Base-by-base conservation (phyloP, 2,113 vertebrate species). In the Mastomys natalensis region DNA sequence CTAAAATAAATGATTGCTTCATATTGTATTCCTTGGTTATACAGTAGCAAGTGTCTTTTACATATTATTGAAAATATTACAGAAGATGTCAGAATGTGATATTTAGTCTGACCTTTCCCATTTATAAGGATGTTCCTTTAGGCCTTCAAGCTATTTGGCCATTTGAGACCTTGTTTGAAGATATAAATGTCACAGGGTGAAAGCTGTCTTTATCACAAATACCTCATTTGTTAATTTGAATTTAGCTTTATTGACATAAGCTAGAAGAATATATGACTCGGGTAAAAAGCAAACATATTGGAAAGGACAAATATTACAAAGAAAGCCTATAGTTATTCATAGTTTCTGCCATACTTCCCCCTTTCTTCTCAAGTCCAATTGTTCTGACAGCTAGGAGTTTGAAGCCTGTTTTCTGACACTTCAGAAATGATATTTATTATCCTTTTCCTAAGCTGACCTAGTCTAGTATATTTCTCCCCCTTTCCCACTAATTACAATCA, bases 101-200 rank as follows among this genome's bases (percentile, higher is more conserved):
- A 82, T 82, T 60, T 82, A 82, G 55, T 87, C 74, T 94, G 73
- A 91, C 34, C 70, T 96, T 95, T 91, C 51, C 64, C 66, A 19
- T 93, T 86, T 87, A 77, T 26, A 89, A 96, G 80, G 58, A 60
- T 53, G 37, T 91, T 93, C 29, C 16, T 95, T 93, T 89, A 88
- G 45, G 53, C 60, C 40, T 55, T 37, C 89, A 95, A 97, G 40
- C 51, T 95, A 29, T 53, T 94, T 91, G 78, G 89, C 48, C 51
- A 78, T 93, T 68, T 91, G 31, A 48, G 64, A 16, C 21, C 60
- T 91, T 93, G n/a, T 76, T 93, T 93, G 90, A 94, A 94, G n/a
- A 89, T 94, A 93, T 66, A 96, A 91, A 91, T 93, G 51, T 58
- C n/a, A 88, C 24, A 29, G n/a, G 55, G n/a, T 84, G n/a, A 43